Conservation (phyloP, 2,888 invertebrate genomes). For the Pollenia griseotomentosa region DNA sequence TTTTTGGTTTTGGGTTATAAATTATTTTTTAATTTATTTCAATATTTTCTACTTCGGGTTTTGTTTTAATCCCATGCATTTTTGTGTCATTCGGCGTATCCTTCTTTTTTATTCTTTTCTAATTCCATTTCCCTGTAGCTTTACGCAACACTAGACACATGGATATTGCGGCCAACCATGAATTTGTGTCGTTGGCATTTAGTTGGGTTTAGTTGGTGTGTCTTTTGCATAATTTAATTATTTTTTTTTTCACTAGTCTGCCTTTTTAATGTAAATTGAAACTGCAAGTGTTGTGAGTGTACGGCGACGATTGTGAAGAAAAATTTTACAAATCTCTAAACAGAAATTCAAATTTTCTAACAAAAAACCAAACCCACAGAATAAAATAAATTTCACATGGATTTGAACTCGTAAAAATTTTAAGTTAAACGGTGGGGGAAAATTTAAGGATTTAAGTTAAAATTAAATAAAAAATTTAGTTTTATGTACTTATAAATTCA, state of each 20-base stretch:
- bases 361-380: neutral
- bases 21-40: conserved; percentile 64
- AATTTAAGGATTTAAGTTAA: conserved; percentile 24
- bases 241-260: conserved; percentile 42
- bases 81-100: conserved; percentile 53
- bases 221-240: conserved; percentile 58
- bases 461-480: conserved; percentile 13
- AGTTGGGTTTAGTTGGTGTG: conserved; percentile 21
- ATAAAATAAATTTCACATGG: neutral
- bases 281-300: conserved; percentile 57
- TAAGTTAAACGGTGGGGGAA: neutral
- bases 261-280: conserved; percentile 70
- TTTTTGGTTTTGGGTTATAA: conserved; percentile 57
- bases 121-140: neutral
- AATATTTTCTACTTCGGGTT: conserved; percentile 5
- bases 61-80: conserved; percentile 51
- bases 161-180: conserved; percentile 65
- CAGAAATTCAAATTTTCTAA: conserved; percentile 34
- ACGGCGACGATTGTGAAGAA: neutral
- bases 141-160: conserved; percentile 43
- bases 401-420: neutral
- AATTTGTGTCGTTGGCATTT: conserved; percentile 53
- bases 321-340: neutral
- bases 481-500: conserved; percentile 15
- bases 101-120: conserved; percentile 35